Base-by-base conservation (phyloP, 35 echinoderm and acorn worm species). In the Chiridota heheva region DNA sequence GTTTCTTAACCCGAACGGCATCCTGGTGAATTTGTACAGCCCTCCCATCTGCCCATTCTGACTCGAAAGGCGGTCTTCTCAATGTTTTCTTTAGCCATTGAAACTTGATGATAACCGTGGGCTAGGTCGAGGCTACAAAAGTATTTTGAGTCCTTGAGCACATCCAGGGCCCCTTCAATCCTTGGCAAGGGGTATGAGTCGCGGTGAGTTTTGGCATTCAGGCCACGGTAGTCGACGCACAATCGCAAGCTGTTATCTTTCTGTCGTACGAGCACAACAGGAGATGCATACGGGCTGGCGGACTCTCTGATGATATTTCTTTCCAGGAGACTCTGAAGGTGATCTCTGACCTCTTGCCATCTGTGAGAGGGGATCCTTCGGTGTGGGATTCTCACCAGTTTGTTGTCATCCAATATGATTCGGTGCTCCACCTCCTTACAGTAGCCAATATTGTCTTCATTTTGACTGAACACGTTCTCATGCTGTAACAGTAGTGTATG, bases 241-340 rank as follows among this genome's bases (percentile, higher is more conserved):
- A 87, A 63, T 1, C 72, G 36, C 2, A 87, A 35, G 0, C 79
- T 63, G 8, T 48, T 67, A 81, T 71, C 71, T 37, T 81, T 88
- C 62, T 88, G 79, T 31, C 85, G 45, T 5, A 88, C 73, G 8
- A 88, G 25, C 1, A 86, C 72, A 24, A 86, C 67, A 5, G 70
- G 46, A 18, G 83, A 86, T 1, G 82, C 68, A 73, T 74, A 85
- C 6, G 67, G 82, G 33, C 82, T 85, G 2, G 0, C 5, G 10
- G 46, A 72, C 40, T 82, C 78, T 20, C 76, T 18, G 27, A 89
- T 89, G 29, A 90, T 70, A 13, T 37, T 60, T 26, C 68, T 69
- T 5, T 56, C 58, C 29, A 84, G 44, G 13, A 90, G 27, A 15
- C 78, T 81, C 35, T 82, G 42, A 0, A 90, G 35, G 26, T 76